Percentiles rank a stretch among this genome's conserved stretches.
These are phyloP conservation scores for Halocynthia aurantium DNA, from an alignment of 23 tunicate genomes.

Conservation along the genomic window DNA sequence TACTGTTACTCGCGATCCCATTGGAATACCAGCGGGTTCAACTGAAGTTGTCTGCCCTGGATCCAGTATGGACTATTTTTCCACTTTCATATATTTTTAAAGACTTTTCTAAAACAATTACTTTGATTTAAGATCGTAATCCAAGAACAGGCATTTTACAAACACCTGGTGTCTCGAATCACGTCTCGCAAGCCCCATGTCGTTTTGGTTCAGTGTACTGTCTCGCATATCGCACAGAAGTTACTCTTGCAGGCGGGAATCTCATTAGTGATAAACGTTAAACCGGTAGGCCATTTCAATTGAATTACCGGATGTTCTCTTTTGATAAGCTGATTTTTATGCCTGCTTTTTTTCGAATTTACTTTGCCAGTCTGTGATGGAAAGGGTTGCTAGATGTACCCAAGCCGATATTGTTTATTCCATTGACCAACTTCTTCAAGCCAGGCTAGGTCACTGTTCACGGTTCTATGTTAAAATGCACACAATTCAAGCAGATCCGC, in stretches of 20 bases:
- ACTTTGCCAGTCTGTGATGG: slow-evolving; percentile 67
- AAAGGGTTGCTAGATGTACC: slow-evolving; percentile 72
- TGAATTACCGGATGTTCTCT: no score
- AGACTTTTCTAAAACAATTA: not conserved
- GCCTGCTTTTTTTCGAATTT: not conserved
- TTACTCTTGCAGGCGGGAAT: slow-evolving; percentile 63
- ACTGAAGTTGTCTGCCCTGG: slow-evolving; percentile 69
- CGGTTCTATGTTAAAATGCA: slow-evolving; percentile 25
- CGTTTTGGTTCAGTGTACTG: slow-evolving; percentile 60
- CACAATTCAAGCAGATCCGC: no score
- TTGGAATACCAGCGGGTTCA: slow-evolving; percentile 80
- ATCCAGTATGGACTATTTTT: slow-evolving; percentile 45
- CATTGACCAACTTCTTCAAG: slow-evolving; percentile 74
- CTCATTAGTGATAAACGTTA: slow-evolving; percentile 72
- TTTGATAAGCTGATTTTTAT: no score
- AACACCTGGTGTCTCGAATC: slow-evolving; percentile 60
- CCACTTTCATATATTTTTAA: not conserved
- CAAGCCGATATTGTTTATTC: slow-evolving; percentile 66
- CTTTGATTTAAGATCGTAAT: slow-evolving; percentile 46
- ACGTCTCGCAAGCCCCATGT: slow-evolving; percentile 53
- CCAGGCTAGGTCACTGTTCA: slow-evolving; percentile 57
- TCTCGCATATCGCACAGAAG: slow-evolving; percentile 64
- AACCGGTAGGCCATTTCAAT: slow-evolving; percentile 72
- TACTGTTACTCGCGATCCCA: slow-evolving; percentile 78
- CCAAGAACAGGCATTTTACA: slow-evolving; percentile 84